A percentile compares a stretch with the other conserved stretches of the same genome.
phyloP scores from a whole-genome alignment of 2,113 vertebrate species.

The Ramphastos sulfuratus region DNA sequence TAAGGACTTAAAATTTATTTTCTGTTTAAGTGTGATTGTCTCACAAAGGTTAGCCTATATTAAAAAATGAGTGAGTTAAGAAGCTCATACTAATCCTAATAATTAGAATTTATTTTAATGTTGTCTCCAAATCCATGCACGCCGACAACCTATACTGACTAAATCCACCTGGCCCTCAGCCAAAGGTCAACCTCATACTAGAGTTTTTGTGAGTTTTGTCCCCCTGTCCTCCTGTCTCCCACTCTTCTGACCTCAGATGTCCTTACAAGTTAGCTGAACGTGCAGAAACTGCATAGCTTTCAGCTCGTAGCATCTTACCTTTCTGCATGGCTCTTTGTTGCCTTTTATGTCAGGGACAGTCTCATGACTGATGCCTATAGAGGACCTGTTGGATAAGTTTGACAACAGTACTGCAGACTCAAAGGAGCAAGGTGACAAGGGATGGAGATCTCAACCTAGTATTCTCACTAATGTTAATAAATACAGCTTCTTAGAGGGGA shows the following conservation, averaged over 20 bases:
- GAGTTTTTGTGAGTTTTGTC: neutral
- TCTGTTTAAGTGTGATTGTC: neutral
- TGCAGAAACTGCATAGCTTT: fast-evolving
- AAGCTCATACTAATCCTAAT: neutral
- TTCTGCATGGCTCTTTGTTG: neutral
- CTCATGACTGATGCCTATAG: neutral
- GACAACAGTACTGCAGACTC: no score
- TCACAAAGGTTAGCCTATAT: neutral
- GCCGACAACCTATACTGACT: neutral
- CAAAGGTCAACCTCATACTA: neutral
- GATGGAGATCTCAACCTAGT: no score
- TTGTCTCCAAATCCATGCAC: neutral
- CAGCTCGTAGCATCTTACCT: fast-evolving
- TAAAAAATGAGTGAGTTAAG: neutral
- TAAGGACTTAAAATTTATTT: no score
- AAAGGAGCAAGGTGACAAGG: no score
- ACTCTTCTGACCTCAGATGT: neutral
- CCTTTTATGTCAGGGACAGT: neutral
- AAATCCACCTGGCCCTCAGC: neutral
- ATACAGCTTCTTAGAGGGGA: no score
- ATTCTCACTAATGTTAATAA: no score
- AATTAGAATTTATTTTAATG: neutral
- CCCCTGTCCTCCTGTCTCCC: fast-evolving
- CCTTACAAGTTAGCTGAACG: neutral
- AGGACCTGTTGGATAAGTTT: no score